These are phyloP conservation scores for Drosophila athabasca DNA, from an alignment of 1,140 invertebrate species.

Conservation along the genomic window DNA sequence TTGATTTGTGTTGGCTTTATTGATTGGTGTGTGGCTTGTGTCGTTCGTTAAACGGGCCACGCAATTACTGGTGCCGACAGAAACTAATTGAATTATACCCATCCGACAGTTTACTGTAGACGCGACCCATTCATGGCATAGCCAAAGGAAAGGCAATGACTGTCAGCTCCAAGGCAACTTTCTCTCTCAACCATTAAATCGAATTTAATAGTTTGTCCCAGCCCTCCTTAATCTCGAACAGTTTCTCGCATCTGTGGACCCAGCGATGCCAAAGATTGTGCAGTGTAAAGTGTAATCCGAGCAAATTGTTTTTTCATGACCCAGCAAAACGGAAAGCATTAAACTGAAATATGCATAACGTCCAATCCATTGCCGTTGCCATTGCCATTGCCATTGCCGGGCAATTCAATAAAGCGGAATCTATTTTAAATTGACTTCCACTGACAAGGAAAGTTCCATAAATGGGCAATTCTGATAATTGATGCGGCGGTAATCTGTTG, in stretches of 20 bases:
- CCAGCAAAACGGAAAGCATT: slow-evolving; percentile 27
- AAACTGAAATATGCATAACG: slow-evolving; percentile 48
- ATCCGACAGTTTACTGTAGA: background rate
- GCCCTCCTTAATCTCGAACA: background rate
- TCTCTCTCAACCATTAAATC: background rate
- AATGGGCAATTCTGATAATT: slow-evolving; percentile 39
- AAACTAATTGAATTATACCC: slow-evolving; percentile 42
- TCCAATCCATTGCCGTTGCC: slow-evolving; percentile 21
- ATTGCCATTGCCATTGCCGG: background rate
- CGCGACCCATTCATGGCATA: background rate
- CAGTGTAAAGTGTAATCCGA: slow-evolving; percentile 36
- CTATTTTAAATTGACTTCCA: slow-evolving; percentile 33
- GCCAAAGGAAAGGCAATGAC: background rate
- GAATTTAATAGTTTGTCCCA: background rate
- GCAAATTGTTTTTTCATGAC: slow-evolving; percentile 38
- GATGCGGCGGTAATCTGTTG: slow-evolving; percentile 31
- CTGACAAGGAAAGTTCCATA: slow-evolving; percentile 39
- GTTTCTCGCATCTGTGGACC: background rate
- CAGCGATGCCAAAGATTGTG: slow-evolving; percentile 25
- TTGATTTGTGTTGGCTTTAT: slow-evolving; percentile 38
- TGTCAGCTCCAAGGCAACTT: background rate
- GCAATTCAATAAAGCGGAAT: slow-evolving; percentile 54
- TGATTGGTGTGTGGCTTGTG: slow-evolving; percentile 37
- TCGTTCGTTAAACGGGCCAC: slow-evolving; percentile 8
- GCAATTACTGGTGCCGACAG: slow-evolving; percentile 23